Evolutionary conservation across 1,140 invertebrate species (phyloP), one percentile per base, ranked within the genome.

Genomic region (Mycetomoellerius zeteki): DNA sequence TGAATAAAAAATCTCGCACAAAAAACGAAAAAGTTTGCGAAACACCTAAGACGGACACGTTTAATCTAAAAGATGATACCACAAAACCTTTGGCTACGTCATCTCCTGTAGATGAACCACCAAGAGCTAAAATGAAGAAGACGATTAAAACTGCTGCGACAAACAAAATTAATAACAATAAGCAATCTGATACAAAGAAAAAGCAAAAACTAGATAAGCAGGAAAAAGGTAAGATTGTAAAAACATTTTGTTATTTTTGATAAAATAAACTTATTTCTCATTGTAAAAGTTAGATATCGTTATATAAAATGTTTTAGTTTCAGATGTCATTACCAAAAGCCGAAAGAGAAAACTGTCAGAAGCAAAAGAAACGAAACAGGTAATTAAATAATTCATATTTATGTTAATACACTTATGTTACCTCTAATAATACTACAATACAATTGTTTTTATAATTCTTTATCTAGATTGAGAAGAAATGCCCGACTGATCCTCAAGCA

Each of bases 71-170:
- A 43, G 64, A 64, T 33, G 64, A 82, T 10, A 10, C 33, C 2
- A 56, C 71, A 2, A 91, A 89, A 43, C 89, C 91, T 12, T 50
- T 93, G 19, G 91, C 92, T 7, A 87, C 92, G 0, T 94, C 93
- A 0, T 93, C 93, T 0, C 92, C 93, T 1, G 21, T 92, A 58
- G 64, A 90, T 0, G 91, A 92, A 27, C 6, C 58, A n/a, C 2
- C 56, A 5, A 21, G 5, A 10, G 5, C 60, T 7, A 92, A 92
- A 62, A 8, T 85, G 8, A 88, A 86, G 3, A 92, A 91, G 27
- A 30, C 24, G 3, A 5, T 76, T 4, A 84, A 81, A 76, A 88
- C 64, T 12, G 3, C 27, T 0, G 3, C 21, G 0, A 16, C n/a
- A 37, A 77, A 85, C 16, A 67, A 54, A 50, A 69, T 56, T 52